A percentile compares a stretch with the other conserved stretches of the same genome.
Conservation (phyloP, 2,797 vertebrate species). For the Fringilla coelebs region DNA sequence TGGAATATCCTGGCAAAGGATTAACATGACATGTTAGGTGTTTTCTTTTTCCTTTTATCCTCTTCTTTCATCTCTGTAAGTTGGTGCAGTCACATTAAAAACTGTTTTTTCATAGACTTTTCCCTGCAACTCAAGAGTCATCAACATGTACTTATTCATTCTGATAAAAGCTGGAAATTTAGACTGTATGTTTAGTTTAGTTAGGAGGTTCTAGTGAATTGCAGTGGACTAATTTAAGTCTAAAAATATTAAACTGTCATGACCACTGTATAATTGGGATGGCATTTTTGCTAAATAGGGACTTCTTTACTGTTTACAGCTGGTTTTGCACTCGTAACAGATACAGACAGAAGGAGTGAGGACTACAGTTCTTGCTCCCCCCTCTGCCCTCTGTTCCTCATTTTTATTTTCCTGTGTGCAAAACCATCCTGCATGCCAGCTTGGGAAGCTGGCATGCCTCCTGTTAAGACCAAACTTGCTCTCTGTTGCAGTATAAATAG, state of each 20-base stretch:
- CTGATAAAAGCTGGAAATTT: neutral
- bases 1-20: neutral
- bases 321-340: neutral
- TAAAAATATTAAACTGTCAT: neutral
- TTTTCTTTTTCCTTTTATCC: constrained; percentile 10
- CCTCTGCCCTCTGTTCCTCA: constrained; percentile 42
- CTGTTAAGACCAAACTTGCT: constrained; percentile 55
- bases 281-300: constrained; percentile 22
- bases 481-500: constrained; percentile 56
- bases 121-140: neutral
- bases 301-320: constrained; percentile 28
- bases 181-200: neutral
- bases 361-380: constrained; percentile 37
- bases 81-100: neutral
- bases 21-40: neutral
- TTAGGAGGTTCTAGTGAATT: neutral
- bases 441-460: constrained; percentile 58
- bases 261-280: neutral
- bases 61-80: neutral
- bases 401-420: constrained; percentile 37
- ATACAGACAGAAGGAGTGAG: constrained; percentile 40
- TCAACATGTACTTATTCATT: neutral
- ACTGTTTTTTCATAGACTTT: neutral
- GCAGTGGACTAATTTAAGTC: neutral
- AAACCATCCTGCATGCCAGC: constrained; percentile 48